Conservation (phyloP, 2,113 vertebrate species). For the Campylomormyrus numenius region DNA sequence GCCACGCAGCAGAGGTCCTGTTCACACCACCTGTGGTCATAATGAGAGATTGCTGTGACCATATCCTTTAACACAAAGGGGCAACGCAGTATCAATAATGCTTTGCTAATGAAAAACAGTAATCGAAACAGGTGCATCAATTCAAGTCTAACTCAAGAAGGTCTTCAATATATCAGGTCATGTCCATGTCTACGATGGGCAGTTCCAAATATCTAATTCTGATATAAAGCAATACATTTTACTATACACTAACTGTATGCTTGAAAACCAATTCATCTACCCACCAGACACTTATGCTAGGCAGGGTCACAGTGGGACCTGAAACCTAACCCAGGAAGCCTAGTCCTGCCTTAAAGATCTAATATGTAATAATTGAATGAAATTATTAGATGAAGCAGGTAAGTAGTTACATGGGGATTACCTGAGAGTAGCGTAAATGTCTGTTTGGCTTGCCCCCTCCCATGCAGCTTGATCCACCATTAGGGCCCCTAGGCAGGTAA, state of each 20-base stretch:
- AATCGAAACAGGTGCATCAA: background rate
- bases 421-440: conserved; percentile 57
- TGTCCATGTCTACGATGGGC: background rate
- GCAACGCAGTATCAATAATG: background rate
- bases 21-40: conserved; percentile 66
- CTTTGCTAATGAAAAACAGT: background rate
- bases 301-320: background rate
- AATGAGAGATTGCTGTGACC: background rate
- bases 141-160: background rate
- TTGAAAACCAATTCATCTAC: background rate
- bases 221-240: background rate
- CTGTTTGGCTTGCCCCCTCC: conserved; percentile 49
- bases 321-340: background rate
- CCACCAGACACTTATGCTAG: background rate
- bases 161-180: background rate
- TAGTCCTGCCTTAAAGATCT: background rate
- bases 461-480: conserved; percentile 63
- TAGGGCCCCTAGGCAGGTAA: conserved; percentile 59
- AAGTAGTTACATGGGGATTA: conserved; percentile 21
- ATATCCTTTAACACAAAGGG: background rate
- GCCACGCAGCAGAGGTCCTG: conserved; percentile 65
- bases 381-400: background rate
- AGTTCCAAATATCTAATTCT: background rate
- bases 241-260: background rate
- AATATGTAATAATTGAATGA: background rate